Percentiles rank a stretch among this genome's conserved stretches.
These are phyloP conservation scores for Acanthoscelides obtectus DNA, from an alignment of 2,888 invertebrate genomes.

Conservation along the genomic window DNA sequence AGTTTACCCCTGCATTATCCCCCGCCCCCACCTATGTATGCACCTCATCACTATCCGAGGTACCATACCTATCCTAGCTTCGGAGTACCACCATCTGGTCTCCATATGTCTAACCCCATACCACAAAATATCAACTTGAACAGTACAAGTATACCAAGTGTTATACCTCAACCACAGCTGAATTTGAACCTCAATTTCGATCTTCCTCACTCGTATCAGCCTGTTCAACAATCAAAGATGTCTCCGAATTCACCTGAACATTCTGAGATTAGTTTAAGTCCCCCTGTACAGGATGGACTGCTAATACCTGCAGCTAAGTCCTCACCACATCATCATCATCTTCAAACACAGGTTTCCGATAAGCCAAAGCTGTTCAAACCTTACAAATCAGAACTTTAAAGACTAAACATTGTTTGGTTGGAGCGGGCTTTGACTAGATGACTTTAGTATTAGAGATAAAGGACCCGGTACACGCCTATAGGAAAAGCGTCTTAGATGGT, in stretches of 20 bases:
- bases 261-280: slow-evolving; percentile 45
- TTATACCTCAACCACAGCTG: slow-evolving; percentile 42
- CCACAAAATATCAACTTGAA: slow-evolving; percentile 31
- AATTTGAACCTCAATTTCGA: slow-evolving; percentile 36
- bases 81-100: slow-evolving; percentile 44
- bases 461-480: too few species aligned
- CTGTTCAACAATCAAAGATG: slow-evolving; percentile 23
- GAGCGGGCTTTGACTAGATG: not conserved
- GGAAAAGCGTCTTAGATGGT: too few species aligned
- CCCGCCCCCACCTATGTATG: slow-evolving; percentile 56
- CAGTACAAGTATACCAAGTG: slow-evolving; percentile 42
- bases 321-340: slow-evolving; percentile 25
- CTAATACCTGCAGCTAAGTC: slow-evolving; percentile 38
- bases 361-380: slow-evolving; percentile 72
- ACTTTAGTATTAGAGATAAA: not conserved
- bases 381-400: slow-evolving; percentile 59
- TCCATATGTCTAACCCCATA: slow-evolving; percentile 46
- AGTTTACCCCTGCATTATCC: slow-evolving; percentile 52
- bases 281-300: slow-evolving; percentile 36
- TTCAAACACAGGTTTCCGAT: slow-evolving; percentile 32
- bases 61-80: slow-evolving; percentile 49
- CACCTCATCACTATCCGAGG: slow-evolving; percentile 52
- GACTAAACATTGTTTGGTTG: not conserved
- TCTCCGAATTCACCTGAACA: slow-evolving; percentile 41
- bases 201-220: slow-evolving; percentile 26